A percentile compares a stretch with the other conserved stretches of the same genome.
Evolutionary conservation across 1,140 invertebrate genomes (phyloP).

Genomic region (Lepidurus packardi): DNA sequence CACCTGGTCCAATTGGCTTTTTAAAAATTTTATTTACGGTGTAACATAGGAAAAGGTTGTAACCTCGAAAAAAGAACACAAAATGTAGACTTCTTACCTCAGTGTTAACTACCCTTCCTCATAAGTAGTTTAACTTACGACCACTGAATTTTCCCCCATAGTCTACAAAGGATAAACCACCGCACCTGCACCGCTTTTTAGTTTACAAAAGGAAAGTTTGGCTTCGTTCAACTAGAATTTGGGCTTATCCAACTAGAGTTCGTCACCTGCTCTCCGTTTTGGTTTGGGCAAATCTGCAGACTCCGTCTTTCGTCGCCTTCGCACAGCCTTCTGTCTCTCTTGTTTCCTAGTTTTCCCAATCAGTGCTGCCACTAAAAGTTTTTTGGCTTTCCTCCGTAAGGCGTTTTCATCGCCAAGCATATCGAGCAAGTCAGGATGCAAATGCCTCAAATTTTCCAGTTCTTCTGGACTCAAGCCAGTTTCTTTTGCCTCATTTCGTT

Average conservation of each 20-base stretch:
- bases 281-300: neutral
- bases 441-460: neutral
- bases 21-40: no score
- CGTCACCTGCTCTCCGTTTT: neutral
- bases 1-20: no score
- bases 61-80: no score
- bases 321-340: neutral
- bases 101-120: no score
- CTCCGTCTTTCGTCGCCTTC: neutral
- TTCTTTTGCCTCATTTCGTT: neutral
- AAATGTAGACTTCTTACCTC: no score
- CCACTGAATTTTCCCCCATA: neutral
- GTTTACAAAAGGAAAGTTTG: neutral
- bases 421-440: neutral
- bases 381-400: constrained; percentile 13
- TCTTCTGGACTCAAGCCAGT: neutral
- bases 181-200: neutral
- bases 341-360: constrained; percentile 3
- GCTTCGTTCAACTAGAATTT: neutral
- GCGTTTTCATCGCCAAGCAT: neutral
- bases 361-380: neutral
- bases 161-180: neutral
- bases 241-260: neutral
- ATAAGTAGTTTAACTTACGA: neutral
- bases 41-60: no score